These are phyloP conservation scores for Turnix velox DNA, from an alignment of 2,113 vertebrate genomes.

Conservation along the genomic window DNA sequence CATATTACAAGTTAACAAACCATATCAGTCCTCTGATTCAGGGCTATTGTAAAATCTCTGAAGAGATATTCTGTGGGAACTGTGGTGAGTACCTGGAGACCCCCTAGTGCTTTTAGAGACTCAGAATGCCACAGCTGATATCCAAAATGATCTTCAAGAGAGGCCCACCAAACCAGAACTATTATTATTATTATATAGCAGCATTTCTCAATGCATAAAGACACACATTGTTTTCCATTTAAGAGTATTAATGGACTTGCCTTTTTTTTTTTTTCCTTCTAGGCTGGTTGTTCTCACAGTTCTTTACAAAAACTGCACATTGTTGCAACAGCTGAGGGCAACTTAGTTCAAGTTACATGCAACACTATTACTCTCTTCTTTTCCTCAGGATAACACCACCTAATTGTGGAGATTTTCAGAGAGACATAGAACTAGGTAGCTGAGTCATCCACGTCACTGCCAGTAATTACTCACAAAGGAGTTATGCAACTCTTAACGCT, in stretches of 20 bases:
- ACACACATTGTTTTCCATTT: slow-evolving; percentile 10
- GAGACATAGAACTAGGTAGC: slow-evolving; percentile 49
- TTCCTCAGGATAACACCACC: background rate
- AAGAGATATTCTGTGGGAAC: background rate
- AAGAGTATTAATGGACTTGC: background rate
- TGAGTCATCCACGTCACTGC: slow-evolving; percentile 56
- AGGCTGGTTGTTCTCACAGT: background rate
- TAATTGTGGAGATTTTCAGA: background rate
- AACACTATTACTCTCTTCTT: background rate
- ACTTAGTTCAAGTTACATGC: background rate
- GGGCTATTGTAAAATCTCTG: background rate
- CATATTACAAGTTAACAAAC: background rate
- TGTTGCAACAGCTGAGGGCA: background rate
- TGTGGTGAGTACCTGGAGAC: background rate
- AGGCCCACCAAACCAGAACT: background rate
- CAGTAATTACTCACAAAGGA: slow-evolving; percentile 61
- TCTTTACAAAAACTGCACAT: background rate
- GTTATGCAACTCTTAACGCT: slow-evolving; percentile 53
- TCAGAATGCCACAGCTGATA: background rate
- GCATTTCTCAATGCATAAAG: slow-evolving; percentile 11
- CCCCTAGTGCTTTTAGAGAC: background rate
- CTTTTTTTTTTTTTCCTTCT: background rate
- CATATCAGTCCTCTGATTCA: background rate
- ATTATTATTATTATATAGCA: background rate
- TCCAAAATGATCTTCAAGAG: background rate